Conservation (phyloP, 2,888 invertebrate species). For the Phengaris arion region DNA sequence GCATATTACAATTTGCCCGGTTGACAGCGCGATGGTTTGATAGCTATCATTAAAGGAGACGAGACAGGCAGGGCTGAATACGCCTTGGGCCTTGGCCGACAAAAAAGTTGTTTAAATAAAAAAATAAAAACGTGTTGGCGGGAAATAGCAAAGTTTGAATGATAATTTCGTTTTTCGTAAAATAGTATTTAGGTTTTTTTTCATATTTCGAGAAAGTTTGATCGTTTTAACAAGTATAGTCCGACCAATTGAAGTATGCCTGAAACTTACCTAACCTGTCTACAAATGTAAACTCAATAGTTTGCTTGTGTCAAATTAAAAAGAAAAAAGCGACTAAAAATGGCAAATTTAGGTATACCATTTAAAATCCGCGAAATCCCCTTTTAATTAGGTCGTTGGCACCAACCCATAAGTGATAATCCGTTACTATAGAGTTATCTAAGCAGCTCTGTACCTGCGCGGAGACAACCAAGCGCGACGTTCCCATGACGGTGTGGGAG, state of each 20-base stretch:
- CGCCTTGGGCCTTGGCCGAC: conserved; percentile 22
- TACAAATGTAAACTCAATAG: too few relatives aligned
- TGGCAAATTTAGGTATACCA: too few relatives aligned
- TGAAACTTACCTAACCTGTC: too few relatives aligned
- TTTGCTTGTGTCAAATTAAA: too few relatives aligned
- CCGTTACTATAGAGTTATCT: conserved; percentile 4
- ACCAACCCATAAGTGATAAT: background rate
- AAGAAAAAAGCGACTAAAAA: too few relatives aligned
- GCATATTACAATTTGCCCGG: conserved; percentile 60
- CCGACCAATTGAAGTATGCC: too few relatives aligned
- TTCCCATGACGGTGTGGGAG: conserved; percentile 68
- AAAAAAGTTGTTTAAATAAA: conserved; percentile 7
- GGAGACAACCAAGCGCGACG: conserved; percentile 50
- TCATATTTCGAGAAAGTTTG: background rate
- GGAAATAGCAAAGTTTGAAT: background rate
- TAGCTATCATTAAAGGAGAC: conserved; percentile 65
- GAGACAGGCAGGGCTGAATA: conserved; percentile 32
- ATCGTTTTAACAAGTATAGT: too few relatives aligned
- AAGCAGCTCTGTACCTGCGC: conserved; percentile 28
- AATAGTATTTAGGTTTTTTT: background rate
- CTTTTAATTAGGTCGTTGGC: conserved; percentile 2
- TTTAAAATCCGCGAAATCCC: background rate
- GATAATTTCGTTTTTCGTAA: background rate
- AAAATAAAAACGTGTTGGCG: background rate
- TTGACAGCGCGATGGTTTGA: conserved; percentile 55